Evolutionary conservation across 2,888 invertebrate species (phyloP).

Genomic region (Cerceris ruficornis): DNA sequence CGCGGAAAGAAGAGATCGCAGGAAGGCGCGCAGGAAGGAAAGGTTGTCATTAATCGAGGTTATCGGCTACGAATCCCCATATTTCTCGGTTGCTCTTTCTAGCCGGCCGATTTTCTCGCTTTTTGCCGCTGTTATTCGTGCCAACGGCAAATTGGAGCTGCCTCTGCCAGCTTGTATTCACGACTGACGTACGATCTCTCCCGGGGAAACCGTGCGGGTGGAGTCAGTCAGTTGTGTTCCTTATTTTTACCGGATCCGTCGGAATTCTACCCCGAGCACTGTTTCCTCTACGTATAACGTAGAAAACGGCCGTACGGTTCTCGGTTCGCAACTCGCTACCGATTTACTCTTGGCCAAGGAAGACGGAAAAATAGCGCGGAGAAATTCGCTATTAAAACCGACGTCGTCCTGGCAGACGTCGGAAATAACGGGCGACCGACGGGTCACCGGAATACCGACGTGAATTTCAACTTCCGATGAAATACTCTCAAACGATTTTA

Average conservation of each 20-base stretch:
- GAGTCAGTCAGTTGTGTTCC: constrained; percentile 55
- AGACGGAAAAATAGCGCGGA: background rate
- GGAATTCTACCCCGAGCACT: constrained; percentile 36
- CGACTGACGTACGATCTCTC: constrained; percentile 58
- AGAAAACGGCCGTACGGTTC: background rate
- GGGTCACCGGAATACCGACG: constrained; percentile 9
- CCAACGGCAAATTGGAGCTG: constrained; percentile 57
- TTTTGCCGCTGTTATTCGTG: constrained; percentile 57
- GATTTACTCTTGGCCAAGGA: constrained; percentile 16
- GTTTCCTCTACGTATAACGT: constrained; percentile 25
- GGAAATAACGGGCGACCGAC: background rate
- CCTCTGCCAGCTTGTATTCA: constrained; percentile 48
- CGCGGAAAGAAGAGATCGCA: too few species aligned
- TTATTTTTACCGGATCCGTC: constrained; percentile 54
- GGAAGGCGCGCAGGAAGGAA: too few species aligned
- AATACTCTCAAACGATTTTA: constrained; percentile 14
- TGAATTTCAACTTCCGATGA: constrained; percentile 11
- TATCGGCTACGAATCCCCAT: background rate
- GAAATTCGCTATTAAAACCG: constrained; percentile 5
- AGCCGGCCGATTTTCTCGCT: constrained; percentile 28
- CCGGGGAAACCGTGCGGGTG: constrained; percentile 55
- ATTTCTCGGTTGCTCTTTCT: constrained; percentile 19
- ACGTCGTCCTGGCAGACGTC: background rate
- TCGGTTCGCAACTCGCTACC: background rate
- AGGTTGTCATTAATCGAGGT: too few species aligned